Percentiles rank a stretch among this genome's conserved stretches.
phyloP scores from a whole-genome alignment of 2,888 invertebrate species.

The Apocheima hispidaria region DNA sequence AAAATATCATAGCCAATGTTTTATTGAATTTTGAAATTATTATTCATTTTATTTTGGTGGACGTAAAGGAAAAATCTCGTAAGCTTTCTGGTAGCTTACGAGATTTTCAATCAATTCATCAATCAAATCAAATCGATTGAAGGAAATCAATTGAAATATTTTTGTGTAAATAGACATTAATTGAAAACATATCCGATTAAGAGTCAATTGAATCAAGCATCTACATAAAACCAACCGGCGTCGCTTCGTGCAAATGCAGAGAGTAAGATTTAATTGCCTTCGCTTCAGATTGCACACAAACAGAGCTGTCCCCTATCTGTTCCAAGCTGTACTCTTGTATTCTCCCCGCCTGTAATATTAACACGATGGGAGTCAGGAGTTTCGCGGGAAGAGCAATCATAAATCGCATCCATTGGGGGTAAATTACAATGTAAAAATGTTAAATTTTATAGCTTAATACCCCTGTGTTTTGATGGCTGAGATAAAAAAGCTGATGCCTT shows the following conservation, averaged over 20 bases:
- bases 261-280: conserved; percentile 56
- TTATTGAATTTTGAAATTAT: too few relatives aligned
- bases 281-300: conserved; percentile 55
- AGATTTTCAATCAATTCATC: too few relatives aligned
- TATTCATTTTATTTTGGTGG: too few relatives aligned
- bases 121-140: too few relatives aligned
- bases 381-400: conserved; percentile 56
- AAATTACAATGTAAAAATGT: conserved; percentile 57
- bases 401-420: conserved; percentile 58
- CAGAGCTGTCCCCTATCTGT: conserved; percentile 40
- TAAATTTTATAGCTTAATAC: conserved; percentile 49
- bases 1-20: too few relatives aligned
- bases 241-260: conserved; percentile 34
- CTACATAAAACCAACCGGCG: conserved; percentile 16
- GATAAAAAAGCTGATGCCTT: conserved; percentile 46
- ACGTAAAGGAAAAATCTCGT: too few relatives aligned
- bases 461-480: conserved; percentile 44
- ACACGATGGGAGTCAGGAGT: conserved; percentile 53
- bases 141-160: too few relatives aligned
- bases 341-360: conserved; percentile 52
- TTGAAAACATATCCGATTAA: neutral
- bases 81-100: too few relatives aligned
- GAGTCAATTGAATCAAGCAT: conserved; percentile 14
- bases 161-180: neutral
- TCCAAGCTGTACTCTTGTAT: conserved; percentile 18